Conservation (phyloP, 2,113 vertebrate genomes). For the Nymphicus hollandicus region DNA sequence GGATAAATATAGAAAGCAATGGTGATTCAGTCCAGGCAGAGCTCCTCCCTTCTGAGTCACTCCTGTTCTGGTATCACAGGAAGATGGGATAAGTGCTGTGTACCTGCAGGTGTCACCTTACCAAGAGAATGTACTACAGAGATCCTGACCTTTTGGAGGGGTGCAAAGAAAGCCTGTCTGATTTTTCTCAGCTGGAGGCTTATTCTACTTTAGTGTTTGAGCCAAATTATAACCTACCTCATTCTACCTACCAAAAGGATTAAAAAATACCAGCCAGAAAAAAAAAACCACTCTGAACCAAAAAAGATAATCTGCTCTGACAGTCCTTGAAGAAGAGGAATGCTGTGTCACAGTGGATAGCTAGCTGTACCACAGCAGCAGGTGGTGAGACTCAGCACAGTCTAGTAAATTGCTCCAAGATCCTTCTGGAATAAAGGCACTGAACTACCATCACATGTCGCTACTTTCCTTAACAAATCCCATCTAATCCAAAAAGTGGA, state of each 20-base stretch:
- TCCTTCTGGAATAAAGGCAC: not conserved
- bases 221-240: not conserved
- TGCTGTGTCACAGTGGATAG: not conserved
- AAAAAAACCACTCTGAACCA: not conserved
- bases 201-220: not conserved
- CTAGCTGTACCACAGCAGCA: not conserved
- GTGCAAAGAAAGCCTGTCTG: not conserved
- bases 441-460: not conserved
- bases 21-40: not conserved
- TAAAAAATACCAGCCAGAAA: not conserved
- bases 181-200: not conserved
- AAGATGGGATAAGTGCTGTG: not conserved
- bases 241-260: not conserved
- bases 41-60: conserved; percentile 20
- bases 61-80: not conserved
- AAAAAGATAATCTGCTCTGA: not conserved
- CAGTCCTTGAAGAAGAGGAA: not conserved
- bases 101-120: not conserved
- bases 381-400: not conserved
- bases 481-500: not conserved
- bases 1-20: not conserved
- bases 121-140: not conserved
- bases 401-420: not conserved
- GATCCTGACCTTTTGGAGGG: not conserved
- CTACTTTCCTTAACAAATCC: not conserved